Evolutionary conservation across 2,888 invertebrate genomes (phyloP).

Genomic region (Fissipunctia ypsillon): DNA sequence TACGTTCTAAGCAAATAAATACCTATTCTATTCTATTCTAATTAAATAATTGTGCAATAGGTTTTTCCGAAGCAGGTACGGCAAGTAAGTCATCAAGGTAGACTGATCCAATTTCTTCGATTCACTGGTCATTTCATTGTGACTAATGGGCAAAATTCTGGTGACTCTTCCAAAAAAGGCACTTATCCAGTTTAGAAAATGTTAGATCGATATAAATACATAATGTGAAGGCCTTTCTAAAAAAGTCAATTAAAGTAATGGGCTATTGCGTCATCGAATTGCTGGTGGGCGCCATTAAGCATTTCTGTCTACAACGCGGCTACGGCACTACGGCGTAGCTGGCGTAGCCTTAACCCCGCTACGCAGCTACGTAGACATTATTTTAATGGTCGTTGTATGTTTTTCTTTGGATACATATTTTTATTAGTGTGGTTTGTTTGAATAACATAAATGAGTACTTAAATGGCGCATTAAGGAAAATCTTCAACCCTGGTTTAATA

Average conservation of each 20-base stretch:
- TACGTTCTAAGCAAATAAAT: no score
- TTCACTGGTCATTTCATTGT: not conserved
- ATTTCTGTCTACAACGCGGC: constrained; percentile 36
- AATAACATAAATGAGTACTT: not conserved
- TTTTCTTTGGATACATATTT: not conserved
- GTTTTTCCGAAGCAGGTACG: not conserved
- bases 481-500: not conserved
- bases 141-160: not conserved
- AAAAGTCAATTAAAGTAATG: constrained; percentile 16
- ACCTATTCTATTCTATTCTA: no score
- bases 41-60: not conserved
- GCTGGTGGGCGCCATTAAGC: not conserved
- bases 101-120: not conserved
- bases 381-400: constrained; percentile 9
- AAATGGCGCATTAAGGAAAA: not conserved
- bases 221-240: not conserved
- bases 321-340: constrained; percentile 48
- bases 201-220: not conserved
- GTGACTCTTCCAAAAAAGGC: not conserved
- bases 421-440: not conserved
- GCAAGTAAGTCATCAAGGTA: not conserved
- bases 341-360: constrained; percentile 31
- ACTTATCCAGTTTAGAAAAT: not conserved
- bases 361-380: constrained; percentile 25
- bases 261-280: constrained; percentile 10